Evolutionary conservation across 2,888 invertebrate species (phyloP).

Genomic region (Lochmaea crataegi): DNA sequence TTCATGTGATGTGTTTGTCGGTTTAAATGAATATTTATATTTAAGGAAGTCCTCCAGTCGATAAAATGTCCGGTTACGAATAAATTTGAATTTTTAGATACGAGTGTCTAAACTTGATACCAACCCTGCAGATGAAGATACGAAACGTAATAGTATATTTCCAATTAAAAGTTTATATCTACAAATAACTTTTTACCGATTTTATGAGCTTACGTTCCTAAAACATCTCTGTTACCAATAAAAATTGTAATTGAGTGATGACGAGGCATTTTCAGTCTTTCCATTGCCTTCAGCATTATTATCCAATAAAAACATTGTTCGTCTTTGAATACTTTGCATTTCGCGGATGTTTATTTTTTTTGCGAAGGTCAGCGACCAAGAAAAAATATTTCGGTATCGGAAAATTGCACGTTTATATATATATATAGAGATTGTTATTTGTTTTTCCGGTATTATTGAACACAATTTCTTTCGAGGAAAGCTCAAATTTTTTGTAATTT

Average conservation of each 20-base stretch:
- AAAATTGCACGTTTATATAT: background rate
- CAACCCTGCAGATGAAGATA: background rate
- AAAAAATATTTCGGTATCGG: background rate
- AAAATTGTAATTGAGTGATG: conserved; percentile 30
- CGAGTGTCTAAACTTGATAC: background rate
- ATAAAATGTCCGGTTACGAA: too few species aligned
- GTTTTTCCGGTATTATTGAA: too few species aligned
- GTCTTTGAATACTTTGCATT: background rate
- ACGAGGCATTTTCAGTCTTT: conserved; percentile 9
- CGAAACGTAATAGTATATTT: conserved; percentile 14
- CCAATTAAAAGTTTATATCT: conserved; percentile 32
- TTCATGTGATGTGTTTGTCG: too few species aligned
- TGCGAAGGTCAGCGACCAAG: background rate
- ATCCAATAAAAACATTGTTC: background rate
- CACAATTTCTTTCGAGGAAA: too few species aligned
- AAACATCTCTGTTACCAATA: conserved; percentile 21
- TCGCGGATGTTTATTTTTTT: background rate
- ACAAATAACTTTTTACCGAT: too few species aligned
- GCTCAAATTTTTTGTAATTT: too few species aligned
- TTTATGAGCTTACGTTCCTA: conserved; percentile 14
- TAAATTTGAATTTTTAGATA: too few species aligned
- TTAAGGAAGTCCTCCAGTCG: too few species aligned
- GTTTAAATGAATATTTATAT: too few species aligned
- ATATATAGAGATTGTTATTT: too few species aligned
- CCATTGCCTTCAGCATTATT: background rate